These are phyloP conservation scores for Sinocyclocheilus grahami DNA, from an alignment of 2,113 vertebrate species.

Conservation along the genomic window DNA sequence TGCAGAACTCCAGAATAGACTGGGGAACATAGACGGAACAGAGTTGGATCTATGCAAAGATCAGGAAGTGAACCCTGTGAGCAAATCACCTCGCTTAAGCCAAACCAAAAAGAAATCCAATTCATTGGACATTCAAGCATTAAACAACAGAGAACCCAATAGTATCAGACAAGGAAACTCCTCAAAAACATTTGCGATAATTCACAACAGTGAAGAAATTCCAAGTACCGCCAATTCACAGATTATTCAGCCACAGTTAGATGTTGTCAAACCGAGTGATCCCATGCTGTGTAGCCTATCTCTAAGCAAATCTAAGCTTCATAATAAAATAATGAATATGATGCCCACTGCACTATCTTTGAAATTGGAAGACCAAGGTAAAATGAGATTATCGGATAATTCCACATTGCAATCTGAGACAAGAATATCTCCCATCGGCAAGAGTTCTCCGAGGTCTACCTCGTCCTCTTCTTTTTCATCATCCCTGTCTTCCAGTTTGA, in stretches of 20 bases:
- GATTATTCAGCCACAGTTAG: conserved; percentile 57
- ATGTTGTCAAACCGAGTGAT: conserved; percentile 8
- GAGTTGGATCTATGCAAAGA: conserved; percentile 82
- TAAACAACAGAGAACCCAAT: conserved; percentile 7
- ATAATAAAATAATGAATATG: conserved; percentile 38
- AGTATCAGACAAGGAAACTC: not conserved
- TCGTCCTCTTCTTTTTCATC: conserved; percentile 74
- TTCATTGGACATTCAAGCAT: conserved; percentile 12
- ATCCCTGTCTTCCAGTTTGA: conserved; percentile 57
- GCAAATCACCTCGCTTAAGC: conserved; percentile 55
- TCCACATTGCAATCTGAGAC: conserved; percentile 80
- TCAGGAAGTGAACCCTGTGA: conserved; percentile 67
- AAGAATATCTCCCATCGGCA: conserved; percentile 88
- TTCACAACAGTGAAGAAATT: conserved; percentile 25
- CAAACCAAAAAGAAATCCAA: conserved; percentile 13
- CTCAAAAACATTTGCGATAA: conserved; percentile 6
- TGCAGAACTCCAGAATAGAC: conserved; percentile 92
- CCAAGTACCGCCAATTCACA: not conserved
- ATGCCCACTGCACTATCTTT: conserved; percentile 61
- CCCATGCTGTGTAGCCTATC: not conserved
- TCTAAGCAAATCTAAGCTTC: conserved; percentile 9
- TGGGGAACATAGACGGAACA: conserved; percentile 89
- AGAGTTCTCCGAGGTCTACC: conserved; percentile 77
- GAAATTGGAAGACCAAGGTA: conserved; percentile 62
- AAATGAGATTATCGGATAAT: conserved; percentile 63